Conservation (phyloP, 2,113 vertebrate genomes). For the Strigops habroptila region DNA sequence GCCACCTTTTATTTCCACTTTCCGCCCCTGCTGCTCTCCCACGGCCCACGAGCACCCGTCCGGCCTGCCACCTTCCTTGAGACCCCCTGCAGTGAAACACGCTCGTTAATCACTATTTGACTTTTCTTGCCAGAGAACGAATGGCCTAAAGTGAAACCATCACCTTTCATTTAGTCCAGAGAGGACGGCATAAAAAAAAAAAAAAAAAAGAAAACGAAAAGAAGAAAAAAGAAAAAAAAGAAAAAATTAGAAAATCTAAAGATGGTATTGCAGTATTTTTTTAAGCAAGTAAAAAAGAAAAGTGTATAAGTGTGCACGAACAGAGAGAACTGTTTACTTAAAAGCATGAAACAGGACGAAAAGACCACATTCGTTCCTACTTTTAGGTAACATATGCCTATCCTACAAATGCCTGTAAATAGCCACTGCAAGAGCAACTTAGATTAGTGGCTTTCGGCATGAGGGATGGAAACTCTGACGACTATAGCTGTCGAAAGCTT, state of each 20-base stretch:
- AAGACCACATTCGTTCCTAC: constrained; percentile 3
- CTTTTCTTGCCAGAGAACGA: background rate
- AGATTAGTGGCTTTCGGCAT: background rate
- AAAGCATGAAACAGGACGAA: constrained; percentile 14
- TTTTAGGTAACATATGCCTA: constrained; percentile 9
- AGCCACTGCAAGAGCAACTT: constrained; percentile 26
- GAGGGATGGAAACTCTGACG: constrained; percentile 37
- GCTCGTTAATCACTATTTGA: background rate
- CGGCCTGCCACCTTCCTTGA: no score
- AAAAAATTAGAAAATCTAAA: background rate
- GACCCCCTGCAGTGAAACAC: background rate
- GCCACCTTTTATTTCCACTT: background rate
- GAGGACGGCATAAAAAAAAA: background rate
- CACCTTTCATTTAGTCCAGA: background rate
- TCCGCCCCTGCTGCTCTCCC: background rate
- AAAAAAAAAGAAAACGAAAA: background rate
- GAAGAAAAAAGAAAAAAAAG: background rate
- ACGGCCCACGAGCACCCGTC: no score
- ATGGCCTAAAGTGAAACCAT: background rate
- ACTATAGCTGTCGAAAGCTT: constrained; percentile 16
- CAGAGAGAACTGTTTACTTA: constrained; percentile 31
- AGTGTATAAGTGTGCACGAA: background rate
- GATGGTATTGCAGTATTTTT: background rate
- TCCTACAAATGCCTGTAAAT: constrained; percentile 32
- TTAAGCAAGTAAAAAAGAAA: background rate